A percentile compares a stretch with the other conserved stretches of the same genome.
Evolutionary conservation across 2,797 vertebrate genomes (phyloP).

Genomic region (Geotrypetes seraphini): DNA sequence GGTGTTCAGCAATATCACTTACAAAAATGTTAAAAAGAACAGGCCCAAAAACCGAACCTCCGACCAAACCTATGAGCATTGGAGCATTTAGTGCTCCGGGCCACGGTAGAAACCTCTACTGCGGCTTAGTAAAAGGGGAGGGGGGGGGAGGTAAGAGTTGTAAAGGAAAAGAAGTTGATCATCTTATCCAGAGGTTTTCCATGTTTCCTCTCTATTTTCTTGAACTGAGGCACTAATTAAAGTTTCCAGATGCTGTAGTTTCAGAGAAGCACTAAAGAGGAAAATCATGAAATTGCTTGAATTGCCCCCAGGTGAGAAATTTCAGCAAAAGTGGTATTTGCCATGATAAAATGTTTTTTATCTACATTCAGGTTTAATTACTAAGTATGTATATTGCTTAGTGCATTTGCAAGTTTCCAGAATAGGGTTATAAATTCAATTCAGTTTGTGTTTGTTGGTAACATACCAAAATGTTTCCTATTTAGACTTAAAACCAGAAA

Average conservation of each 20-base stretch:
- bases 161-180: neutral
- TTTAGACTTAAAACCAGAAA: no score
- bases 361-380: conserved; percentile 9
- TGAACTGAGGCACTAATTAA: conserved; percentile 26
- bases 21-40: no score
- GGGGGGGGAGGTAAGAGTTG: no score
- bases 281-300: conserved; percentile 33
- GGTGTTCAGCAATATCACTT: no score
- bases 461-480: conserved; percentile 4
- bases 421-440: conserved; percentile 27
- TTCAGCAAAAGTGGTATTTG: conserved; percentile 18
- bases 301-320: conserved; percentile 28
- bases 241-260: conserved; percentile 31
- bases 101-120: no score
- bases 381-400: conserved; percentile 16
- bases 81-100: no score
- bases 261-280: conserved; percentile 27
- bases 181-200: conserved; percentile 2
- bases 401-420: conserved; percentile 13
- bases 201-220: conserved; percentile 15
- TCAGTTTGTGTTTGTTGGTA: conserved; percentile 13
- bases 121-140: no score
- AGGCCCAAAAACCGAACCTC: no score
- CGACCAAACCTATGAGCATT: no score
- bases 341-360: conserved; percentile 4